A percentile compares a stretch with the other conserved stretches of the same genome.
phyloP scores from a whole-genome alignment of 2,888 invertebrate genomes.

The Melieria picta region DNA sequence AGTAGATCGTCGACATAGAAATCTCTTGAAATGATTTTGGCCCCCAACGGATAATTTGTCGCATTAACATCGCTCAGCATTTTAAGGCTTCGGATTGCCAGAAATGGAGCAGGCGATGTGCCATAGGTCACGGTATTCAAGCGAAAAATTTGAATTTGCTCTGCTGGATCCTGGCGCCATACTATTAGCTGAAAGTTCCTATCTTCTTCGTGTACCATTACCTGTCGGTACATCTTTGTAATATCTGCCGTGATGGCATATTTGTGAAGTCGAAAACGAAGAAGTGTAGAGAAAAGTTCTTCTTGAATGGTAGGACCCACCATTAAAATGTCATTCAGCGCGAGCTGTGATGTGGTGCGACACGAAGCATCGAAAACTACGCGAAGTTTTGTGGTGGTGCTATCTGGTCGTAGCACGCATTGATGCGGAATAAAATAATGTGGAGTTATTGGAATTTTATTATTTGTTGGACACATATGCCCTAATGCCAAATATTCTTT shows the following conservation, averaged over 20 bases:
- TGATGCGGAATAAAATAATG: conserved; percentile 41
- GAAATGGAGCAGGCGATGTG: conserved; percentile 36
- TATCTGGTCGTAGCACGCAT: conserved; percentile 32
- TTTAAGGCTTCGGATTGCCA: conserved; percentile 30
- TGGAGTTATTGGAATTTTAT: conserved; percentile 8
- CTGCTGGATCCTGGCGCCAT: conserved; percentile 13
- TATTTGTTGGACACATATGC: conserved; percentile 8
- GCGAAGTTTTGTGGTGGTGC: conserved; percentile 37
- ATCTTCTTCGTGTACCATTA: conserved; percentile 17
- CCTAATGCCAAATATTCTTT: too few relatives aligned
- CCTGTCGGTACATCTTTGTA: conserved; percentile 32
- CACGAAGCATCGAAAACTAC: conserved; percentile 40
- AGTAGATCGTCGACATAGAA: conserved; percentile 44
- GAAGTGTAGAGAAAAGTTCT: neutral
- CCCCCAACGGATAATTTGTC: conserved; percentile 36
- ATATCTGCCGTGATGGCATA: conserved; percentile 22
- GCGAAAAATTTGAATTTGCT: conserved; percentile 13
- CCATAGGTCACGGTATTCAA: conserved; percentile 34
- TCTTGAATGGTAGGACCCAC: conserved; percentile 29
- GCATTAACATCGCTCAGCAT: conserved; percentile 33
- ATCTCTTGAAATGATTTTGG: conserved; percentile 26
- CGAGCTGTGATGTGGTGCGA: conserved; percentile 28
- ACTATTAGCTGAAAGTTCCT: conserved; percentile 26
- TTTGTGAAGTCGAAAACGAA: neutral
- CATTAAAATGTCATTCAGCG: conserved; percentile 40